phyloP scores from a whole-genome alignment of 2,113 vertebrate species.

The Sprattus sprattus region DNA sequence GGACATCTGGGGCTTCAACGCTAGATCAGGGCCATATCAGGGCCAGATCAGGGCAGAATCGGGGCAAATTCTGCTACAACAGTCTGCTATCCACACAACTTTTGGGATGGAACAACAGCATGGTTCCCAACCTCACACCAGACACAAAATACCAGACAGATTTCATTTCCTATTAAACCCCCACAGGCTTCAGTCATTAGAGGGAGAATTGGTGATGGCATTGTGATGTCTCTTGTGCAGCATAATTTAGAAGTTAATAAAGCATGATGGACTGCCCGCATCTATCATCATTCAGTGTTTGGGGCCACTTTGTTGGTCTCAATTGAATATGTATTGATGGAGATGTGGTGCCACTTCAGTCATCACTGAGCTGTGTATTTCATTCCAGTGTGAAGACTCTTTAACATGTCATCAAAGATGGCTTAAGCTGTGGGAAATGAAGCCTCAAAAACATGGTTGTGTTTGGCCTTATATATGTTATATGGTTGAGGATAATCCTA shows the following conservation, averaged over 20 bases:
- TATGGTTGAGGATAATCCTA: not conserved
- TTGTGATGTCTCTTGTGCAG: not conserved
- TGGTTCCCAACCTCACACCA: not conserved
- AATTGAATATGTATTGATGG: not conserved
- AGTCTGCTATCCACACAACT: not conserved
- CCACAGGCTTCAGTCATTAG: not conserved
- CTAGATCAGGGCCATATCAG: not conserved
- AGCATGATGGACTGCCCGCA: not conserved
- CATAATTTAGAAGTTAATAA: conserved; percentile 10
- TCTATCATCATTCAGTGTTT: not conserved
- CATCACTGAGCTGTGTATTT: not conserved
- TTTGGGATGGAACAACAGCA: not conserved
- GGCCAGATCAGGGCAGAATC: not conserved
- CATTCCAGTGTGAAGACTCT: not conserved
- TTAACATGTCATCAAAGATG: not conserved
- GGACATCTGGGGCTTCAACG: not conserved
- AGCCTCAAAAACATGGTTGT: not conserved
- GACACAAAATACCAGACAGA: not conserved
- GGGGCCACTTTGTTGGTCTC: not conserved
- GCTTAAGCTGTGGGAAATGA: not conserved
- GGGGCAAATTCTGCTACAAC: not conserved
- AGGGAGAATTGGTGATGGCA: not conserved
- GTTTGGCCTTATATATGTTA: not conserved
- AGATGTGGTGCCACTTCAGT: not conserved
- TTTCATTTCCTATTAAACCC: conserved; percentile 11